Evolutionary conservation across 1,140 invertebrate species (phyloP), one percentile per base, ranked within the genome.

Genomic region (Oedothorax gibbosus): DNA sequence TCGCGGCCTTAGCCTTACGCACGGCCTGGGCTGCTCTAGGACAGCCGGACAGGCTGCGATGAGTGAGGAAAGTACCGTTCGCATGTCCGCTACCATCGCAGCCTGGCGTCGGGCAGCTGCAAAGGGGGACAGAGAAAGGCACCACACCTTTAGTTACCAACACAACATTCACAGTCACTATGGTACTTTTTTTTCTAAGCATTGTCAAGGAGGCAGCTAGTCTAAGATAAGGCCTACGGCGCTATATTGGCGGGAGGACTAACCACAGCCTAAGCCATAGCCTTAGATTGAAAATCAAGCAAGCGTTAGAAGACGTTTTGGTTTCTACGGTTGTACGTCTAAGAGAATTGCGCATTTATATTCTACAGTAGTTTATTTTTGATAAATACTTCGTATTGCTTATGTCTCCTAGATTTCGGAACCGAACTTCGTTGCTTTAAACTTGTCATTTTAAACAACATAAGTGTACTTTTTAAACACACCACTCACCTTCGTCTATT

Each of bases 21-120:
- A 75, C 72, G 14, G 81, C 81, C 81, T 84, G 88, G 53, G 88
- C 88, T 68, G 90, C 89, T 60, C 87, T 56, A 14, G 88, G 88
- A 83, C 88, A 88, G 68, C 88, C 88, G 11, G 85, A 88, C 20
- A 88, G 68, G 84, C 88, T 88, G 64, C 88, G 88, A 73, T 88
- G 88, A 18, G 85, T 86, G 65, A 87, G 72, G 79, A 87, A 88
- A 75, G 69, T 88, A 51, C 88, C 88, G 65, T 88, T 88, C 50
- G 87, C 87, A 71, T 88, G 87, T 20, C 87, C 88, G 62, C 68
- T 86, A 53, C 87, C 87, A 60, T 87, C 87, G 60, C 86, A 87
- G 71, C 87, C 87, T 60, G 87, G 86, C 51, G 87, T 87, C 8
- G 86, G 87, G 64, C 87, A 87, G 79, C 82, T 85, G 69, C 64